These are phyloP conservation scores for Drosophila lacertosa DNA, from an alignment of 1,140 invertebrate genomes.

Conservation along the genomic window DNA sequence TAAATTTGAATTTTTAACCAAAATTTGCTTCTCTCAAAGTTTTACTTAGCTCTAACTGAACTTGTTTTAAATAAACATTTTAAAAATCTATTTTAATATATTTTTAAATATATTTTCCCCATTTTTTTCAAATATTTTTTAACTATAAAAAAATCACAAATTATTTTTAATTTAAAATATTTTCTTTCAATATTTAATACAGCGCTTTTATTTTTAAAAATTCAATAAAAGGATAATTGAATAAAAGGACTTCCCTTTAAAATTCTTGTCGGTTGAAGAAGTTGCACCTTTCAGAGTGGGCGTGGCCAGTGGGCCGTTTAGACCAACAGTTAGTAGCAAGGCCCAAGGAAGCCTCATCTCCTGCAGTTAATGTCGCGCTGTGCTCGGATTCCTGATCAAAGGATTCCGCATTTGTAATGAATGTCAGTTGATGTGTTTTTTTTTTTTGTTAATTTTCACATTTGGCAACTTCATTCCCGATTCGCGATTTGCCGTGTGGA, in stretches of 20 bases:
- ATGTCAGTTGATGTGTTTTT: slow-evolving; percentile 61
- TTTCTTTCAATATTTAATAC: neutral
- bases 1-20: no score
- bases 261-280: no score
- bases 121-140: no score
- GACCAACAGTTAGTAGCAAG: neutral
- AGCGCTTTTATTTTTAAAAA: no score
- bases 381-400: slow-evolving; percentile 59
- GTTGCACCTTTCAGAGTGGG: slow-evolving; percentile 48
- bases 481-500: slow-evolving; percentile 14
- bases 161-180: neutral
- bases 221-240: no score
- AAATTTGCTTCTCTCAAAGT: no score
- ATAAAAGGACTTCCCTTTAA: no score
- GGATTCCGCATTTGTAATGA: slow-evolving; percentile 56
- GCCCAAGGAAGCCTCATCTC: neutral
- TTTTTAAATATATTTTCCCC: no score
- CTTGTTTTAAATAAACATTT: no score
- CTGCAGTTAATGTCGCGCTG: slow-evolving; percentile 21
- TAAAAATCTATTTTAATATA: no score
- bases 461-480: slow-evolving; percentile 1
- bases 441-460: slow-evolving; percentile 62
- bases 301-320: neutral
- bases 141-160: no score
- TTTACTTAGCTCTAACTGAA: no score